Base-by-base conservation (phyloP, 2,113 vertebrate genomes). In the Pimephales promelas region DNA sequence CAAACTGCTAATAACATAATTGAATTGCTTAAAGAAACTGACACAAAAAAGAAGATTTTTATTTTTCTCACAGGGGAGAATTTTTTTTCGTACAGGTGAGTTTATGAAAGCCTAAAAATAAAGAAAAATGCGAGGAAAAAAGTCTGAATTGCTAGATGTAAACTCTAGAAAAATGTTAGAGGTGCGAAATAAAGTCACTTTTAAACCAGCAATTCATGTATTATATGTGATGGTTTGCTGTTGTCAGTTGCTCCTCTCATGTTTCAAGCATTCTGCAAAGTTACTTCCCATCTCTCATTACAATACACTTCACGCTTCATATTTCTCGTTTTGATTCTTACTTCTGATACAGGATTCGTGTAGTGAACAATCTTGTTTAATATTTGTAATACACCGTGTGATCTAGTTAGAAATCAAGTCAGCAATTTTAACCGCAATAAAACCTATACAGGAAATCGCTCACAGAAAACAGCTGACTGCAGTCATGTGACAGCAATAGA, bases 401-500 rank as follows among this genome's bases (percentile, higher is more conserved):
- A 1, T 36, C 6, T 34, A 34, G 22, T 68, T 20, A 47, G 22
- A 52, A 16, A 77, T 16, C 0, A 45, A 28, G 18, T 52, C 11
- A 52, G 36, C 34, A 61, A 8, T 31, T 83, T 75, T 64, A 57
- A 43, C 22, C 14, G 0, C 24, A 2, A 18, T 6, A 40, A 57
- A 5, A 20, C 74, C 26, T 56, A 76, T 11, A 18, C 18, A 43
- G 34, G 59, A 20, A 8, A 20, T 54, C 20, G 6, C 49, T 10
- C 1, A 3, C 28, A 36, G 36, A 22, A 16, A 24, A 64, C 76
- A 62, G 76, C 81, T 83, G 83, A 85, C 45, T 16, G 4, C 8
- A 31, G 49, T 87, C 86, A 87, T 71, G 86, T 87, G 84, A 80
- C 43, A 2, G n/a, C 62, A 62, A 6, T 3, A 7, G 40, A 54